Percentiles rank a stretch among this genome's conserved stretches.
These are phyloP conservation scores for Chloroceryle amazona DNA, from an alignment of 2,797 vertebrate species.

Conservation along the genomic window DNA sequence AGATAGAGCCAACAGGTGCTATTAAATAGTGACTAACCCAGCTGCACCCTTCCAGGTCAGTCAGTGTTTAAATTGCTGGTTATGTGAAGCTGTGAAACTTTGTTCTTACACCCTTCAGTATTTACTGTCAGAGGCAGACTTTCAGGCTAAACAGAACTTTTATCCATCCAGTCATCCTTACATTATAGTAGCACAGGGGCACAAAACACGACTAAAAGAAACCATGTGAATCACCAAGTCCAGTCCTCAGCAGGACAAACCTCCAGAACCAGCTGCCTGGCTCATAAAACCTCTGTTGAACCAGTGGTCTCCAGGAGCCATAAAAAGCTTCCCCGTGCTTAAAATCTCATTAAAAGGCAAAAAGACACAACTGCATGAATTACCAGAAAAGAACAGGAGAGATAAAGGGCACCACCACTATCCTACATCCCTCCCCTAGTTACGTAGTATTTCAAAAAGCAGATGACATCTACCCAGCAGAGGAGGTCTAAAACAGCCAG, in stretches of 20 bases:
- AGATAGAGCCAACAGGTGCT: background rate
- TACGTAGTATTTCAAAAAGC: background rate
- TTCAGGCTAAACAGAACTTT: background rate
- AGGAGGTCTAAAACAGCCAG: background rate
- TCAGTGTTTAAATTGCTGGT: background rate
- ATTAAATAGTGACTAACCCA: background rate
- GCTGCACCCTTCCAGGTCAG: background rate
- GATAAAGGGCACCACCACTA: background rate
- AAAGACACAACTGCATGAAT: background rate
- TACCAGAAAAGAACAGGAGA: background rate
- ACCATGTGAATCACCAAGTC: background rate
- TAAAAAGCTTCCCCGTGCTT: background rate
- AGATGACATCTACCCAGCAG: rapidly evolving
- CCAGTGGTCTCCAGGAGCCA: background rate
- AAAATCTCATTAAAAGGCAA: background rate
- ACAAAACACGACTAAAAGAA: background rate
- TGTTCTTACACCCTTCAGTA: background rate
- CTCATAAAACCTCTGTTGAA: background rate
- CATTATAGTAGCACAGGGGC: background rate
- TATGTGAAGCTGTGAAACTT: background rate
- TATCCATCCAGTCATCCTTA: background rate
- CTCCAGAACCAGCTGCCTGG: background rate
- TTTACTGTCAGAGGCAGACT: background rate
- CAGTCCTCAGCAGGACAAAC: background rate
- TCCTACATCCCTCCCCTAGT: background rate